Evolutionary conservation across 37 sponge, comb jelly and placozoan species (phyloP).

Genomic region (Chondrilla cf. caribensis): DNA sequence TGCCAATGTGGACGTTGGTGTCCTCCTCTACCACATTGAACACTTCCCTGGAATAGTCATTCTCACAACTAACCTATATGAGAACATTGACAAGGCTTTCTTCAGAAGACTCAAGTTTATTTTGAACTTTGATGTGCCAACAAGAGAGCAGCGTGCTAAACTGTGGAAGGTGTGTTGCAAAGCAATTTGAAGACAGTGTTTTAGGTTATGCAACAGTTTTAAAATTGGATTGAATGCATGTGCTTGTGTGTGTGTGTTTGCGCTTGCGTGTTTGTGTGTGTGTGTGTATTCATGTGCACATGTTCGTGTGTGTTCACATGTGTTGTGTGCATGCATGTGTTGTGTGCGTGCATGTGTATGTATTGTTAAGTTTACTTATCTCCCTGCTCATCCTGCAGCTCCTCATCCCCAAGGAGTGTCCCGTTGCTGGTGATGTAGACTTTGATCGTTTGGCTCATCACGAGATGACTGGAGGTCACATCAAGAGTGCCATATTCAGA

Average conservation of each 20-base stretch:
- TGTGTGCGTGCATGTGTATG: neutral
- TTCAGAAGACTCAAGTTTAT: constrained; percentile 76
- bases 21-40: constrained; percentile 85
- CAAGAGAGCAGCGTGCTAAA: constrained; percentile 33
- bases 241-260: constrained; percentile 22
- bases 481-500: constrained; percentile 68
- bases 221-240: neutral
- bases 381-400: constrained; percentile 22
- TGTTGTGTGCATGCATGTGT: neutral
- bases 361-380: neutral
- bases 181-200: too few relatives aligned
- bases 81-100: constrained; percentile 87
- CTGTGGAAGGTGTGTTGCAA: constrained; percentile 66
- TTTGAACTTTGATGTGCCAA: constrained; percentile 59
- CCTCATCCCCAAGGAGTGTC: constrained; percentile 72
- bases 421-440: constrained; percentile 64
- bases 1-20: constrained; percentile 85
- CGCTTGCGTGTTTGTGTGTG: neutral
- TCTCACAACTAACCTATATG: constrained; percentile 81
- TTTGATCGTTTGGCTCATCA: constrained; percentile 43
- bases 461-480: constrained; percentile 82
- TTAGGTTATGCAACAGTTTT: neutral
- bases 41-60: constrained; percentile 83
- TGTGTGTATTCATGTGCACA: neutral
- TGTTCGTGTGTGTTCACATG: neutral